Base-by-base conservation (phyloP, 92 coral and sea anemone genomes). In the Epizoanthus ramosus region DNA sequence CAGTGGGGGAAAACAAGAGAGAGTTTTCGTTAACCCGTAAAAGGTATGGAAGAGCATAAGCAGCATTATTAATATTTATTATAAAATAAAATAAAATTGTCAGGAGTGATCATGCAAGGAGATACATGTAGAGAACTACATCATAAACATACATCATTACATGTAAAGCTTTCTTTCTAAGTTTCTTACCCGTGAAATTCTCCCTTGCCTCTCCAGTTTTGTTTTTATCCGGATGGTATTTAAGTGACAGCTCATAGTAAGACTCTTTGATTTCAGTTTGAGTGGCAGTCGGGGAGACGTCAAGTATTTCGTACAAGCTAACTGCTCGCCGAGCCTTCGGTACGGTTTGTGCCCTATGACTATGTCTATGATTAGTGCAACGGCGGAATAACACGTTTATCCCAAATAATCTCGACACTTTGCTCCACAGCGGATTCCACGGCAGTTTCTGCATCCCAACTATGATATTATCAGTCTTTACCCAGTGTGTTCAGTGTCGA, bases 191-290 rank as follows among this genome's bases (percentile, higher is more conserved):
- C 81, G 91, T 75, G 72, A 95, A 95, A 33, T 41, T 70, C 28
- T 89, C 88, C 21, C 88, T 77, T 57, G 92, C 87, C 70, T 84
- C 89, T 35, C 21, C 79, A 61, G 85, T 81, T 18, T 71, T 86
- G 59, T 86, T 95, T 6, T 79, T 85, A 50, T 95, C 98, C 15
- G 98, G 98, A 50, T 95, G 98, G 74, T 89, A 92, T 45, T 84
- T 89, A 73, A 93, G 50, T 24, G 98, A 94, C 68, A 93, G 73
- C 35, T 93, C 98, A 83, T 93, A 95, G 25, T 93, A 95, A 6
- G 94, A 94, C 43, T 81, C 72, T 83, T 93, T 95, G 79, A 95
- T 93, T 47, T 95, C 98, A 52, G 73, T 83, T 58, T 92, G 98
- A 41, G 98, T 93, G 0, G 98, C 98, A 35, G 93, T 87, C 25